Base-by-base conservation (phyloP, 2,113 vertebrate genomes). In the Chamaetylas fuelleborni region DNA sequence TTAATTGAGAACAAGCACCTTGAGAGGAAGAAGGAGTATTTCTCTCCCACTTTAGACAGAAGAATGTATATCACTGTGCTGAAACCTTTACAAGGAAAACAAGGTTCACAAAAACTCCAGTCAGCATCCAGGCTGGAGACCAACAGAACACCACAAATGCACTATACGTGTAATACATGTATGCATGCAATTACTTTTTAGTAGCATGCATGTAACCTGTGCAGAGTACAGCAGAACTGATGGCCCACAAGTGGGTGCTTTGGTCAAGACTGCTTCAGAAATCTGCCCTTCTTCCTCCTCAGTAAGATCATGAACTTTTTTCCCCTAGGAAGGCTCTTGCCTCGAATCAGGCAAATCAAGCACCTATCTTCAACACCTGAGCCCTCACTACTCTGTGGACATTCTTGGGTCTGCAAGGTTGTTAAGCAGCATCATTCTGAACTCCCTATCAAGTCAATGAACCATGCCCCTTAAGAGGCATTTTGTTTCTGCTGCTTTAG, bases 11-110 rank as follows among this genome's bases (percentile, higher is more conserved):
- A 83, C 19, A 77, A 80, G 7, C 53, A 85, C 14, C 34, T 38
- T 29, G 7, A 86, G 62, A 71, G 26, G 57, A 92, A 74, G 58
- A 70, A 19, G 58, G 90, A 76, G 13, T 51, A 33, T 28, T 88
- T 84, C 29, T 71, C 58, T 79, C 45, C 82, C 28, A 43, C 48
- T 40, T 71, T 12, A 56, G 24, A 88, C 33, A 86, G 29, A 66
- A 56, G 17, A 83, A 71, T 4, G 1, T 56, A 14, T 72, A 48
- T 29, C 57, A 60, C 34, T 50, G 57, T 91, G 61, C 62, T 85
- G 84, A 89, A 91, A 81, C n/a, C 40, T 90, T 86, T 48, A n/a
- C 69, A 86, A 76, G n/a, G 53, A 69, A 87, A 95, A 79, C 7
- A 67, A 66, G 65, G 73, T 42, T 60, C 61, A 81, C 5, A 6